phyloP scores from a whole-genome alignment of 2,113 vertebrate genomes.

The Cephalopholis sonnerati region DNA sequence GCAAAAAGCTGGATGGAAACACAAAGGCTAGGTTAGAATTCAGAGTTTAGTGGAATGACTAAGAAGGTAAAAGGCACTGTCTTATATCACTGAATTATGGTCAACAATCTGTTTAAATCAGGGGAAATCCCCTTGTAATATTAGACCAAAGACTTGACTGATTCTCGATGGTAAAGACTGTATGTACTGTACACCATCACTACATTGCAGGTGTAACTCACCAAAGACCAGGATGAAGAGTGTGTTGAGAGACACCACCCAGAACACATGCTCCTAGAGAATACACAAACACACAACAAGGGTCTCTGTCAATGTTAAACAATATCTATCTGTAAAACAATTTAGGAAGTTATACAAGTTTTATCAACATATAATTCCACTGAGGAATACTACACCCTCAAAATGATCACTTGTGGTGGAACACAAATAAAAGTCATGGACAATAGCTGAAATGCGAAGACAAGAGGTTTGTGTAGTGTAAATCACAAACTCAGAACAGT shows the following conservation, averaged over 20 bases:
- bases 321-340: background rate
- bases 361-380: background rate
- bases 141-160: background rate
- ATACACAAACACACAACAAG: background rate
- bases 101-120: background rate
- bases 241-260: conserved; percentile 98
- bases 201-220: conserved; percentile 75
- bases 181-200: too few relatives aligned
- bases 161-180: background rate
- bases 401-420: too few relatives aligned
- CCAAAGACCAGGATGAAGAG: conserved; percentile 98
- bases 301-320: background rate
- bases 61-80: background rate
- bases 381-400: background rate
- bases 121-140: background rate
- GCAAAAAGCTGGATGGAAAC: conserved; percentile 89
- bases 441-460: too few relatives aligned
- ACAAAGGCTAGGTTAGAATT: conserved; percentile 1
- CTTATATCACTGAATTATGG: background rate
- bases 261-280: conserved; percentile 96
- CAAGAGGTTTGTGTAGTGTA: too few relatives aligned
- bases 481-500: too few relatives aligned
- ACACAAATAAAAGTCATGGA: too few relatives aligned
- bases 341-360: too few relatives aligned
- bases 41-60: background rate